A percentile compares a stretch with the other conserved stretches of the same genome.
Evolutionary conservation across 2,888 invertebrate genomes (phyloP).

Genomic region (Agrilus mali): DNA sequence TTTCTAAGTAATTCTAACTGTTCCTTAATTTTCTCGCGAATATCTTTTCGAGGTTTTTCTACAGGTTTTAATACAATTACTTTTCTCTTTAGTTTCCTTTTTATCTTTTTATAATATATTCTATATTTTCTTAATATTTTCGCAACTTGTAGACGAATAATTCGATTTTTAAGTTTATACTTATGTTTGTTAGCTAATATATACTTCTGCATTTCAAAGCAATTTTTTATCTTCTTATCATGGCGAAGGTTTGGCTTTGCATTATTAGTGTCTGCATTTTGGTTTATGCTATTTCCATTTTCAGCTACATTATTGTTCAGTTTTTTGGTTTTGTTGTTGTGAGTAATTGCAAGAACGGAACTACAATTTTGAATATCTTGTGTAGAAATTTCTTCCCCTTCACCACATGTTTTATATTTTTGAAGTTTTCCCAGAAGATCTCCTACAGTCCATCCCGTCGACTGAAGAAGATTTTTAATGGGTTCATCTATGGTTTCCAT

Average conservation of each 20-base stretch:
- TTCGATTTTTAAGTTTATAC: too few species aligned
- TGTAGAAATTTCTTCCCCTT: not conserved
- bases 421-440: slow-evolving; percentile 21
- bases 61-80: too few species aligned
- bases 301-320: not conserved
- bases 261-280: too few species aligned
- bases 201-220: too few species aligned
- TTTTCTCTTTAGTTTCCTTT: not conserved
- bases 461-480: slow-evolving; percentile 20
- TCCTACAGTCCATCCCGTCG: slow-evolving; percentile 24
- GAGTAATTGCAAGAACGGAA: too few species aligned
- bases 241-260: too few species aligned
- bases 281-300: not conserved
- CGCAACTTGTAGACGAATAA: too few species aligned
- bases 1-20: slow-evolving; percentile 17
- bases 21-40: slow-evolving; percentile 15
- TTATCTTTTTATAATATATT: not conserved
- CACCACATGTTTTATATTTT: slow-evolving; percentile 12
- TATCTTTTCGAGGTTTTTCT: slow-evolving; percentile 15
- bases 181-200: too few species aligned
- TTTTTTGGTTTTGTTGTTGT: not conserved
- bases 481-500: slow-evolving; percentile 14
- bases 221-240: too few species aligned
- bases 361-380: too few species aligned
- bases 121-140: too few species aligned